Evolutionary conservation across 2,888 invertebrate genomes (phyloP), one percentile per base, ranked within the genome.

Genomic region (Amphipoea oculea): DNA sequence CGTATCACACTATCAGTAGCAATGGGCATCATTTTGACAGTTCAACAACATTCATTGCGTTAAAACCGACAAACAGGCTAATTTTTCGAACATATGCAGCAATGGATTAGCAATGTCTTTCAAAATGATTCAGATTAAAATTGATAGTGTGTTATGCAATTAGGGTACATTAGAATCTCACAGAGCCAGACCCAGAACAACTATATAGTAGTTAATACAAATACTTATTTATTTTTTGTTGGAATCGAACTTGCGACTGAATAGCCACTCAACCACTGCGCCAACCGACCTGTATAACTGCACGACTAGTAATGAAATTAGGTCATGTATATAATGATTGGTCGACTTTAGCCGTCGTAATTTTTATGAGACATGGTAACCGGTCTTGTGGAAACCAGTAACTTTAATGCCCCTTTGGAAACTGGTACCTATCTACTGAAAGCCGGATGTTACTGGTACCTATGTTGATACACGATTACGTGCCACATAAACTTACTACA

Each of bases 341-440:
- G 20, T 66, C 42, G 45, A 42, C 14, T 62, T 83, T 54, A 83
- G 6, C 1, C 12, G 45, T 65, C 60, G 20, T 79, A 63, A 71
- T 67, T 20, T 82, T 82, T 73, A 84, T 60, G 62, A 23, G n/a
- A 57, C 29, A 51, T 51, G n/a, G 7, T 51, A 60, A 14, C 66
- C 63, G 42, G 68, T 69, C 57, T 57, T 73, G 65, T 40, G 79
- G 57, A 73, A 79, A 84, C 79, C 65, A 48, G 65, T 69, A 68
- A 78, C 6, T 76, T 45, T 82, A 80, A 68, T 82, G 40, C 40
- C 54, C 17, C 1, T 68, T 76, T 45, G 36, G n/a, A 76, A 67
- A 82, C 60, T 67, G 66, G 51, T 60, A 40, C 14, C 48, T 57
- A 54, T 54, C 29, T 54, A 11, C 36, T 54, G n/a, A 45, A 76